Percentiles rank a stretch among this genome's conserved stretches.
Conservation (phyloP, 2,888 invertebrate species). For the Polia nebulosa region DNA sequence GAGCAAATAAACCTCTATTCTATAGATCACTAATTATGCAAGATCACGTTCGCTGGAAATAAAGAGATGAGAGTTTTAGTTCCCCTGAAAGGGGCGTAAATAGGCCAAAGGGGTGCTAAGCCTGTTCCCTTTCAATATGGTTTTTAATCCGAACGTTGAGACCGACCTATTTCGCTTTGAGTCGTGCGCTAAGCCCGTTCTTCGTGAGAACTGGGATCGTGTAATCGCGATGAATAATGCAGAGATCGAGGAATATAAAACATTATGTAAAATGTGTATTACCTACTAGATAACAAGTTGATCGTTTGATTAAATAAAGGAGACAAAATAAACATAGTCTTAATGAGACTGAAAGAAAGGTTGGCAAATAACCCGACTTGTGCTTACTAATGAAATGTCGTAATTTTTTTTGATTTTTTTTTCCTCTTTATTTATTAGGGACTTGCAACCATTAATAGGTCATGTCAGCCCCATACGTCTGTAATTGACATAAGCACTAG, state of each 20-base stretch:
- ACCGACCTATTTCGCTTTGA: constrained; percentile 40
- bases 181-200: neutral
- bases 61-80: constrained; percentile 39
- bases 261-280: neutral
- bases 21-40: constrained; percentile 45
- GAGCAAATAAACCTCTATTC: constrained; percentile 14
- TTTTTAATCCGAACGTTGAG: constrained; percentile 30
- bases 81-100: constrained; percentile 27
- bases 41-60: constrained; percentile 42
- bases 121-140: constrained; percentile 26
- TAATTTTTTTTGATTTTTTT: no score
- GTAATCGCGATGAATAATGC: neutral
- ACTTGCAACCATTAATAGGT: no score
- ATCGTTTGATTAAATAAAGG: neutral
- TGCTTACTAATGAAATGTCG: no score
- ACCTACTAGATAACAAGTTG: neutral
- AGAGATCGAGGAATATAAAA: no score
- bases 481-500: no score
- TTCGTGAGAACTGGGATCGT: constrained; percentile 3
- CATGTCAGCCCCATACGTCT: no score
- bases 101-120: constrained; percentile 33
- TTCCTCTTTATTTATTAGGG: no score
- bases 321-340: neutral
- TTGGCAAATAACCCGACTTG: no score
- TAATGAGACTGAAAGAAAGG: no score